phyloP scores from a whole-genome alignment of 2,888 invertebrate species.

The Molanna angustata region DNA sequence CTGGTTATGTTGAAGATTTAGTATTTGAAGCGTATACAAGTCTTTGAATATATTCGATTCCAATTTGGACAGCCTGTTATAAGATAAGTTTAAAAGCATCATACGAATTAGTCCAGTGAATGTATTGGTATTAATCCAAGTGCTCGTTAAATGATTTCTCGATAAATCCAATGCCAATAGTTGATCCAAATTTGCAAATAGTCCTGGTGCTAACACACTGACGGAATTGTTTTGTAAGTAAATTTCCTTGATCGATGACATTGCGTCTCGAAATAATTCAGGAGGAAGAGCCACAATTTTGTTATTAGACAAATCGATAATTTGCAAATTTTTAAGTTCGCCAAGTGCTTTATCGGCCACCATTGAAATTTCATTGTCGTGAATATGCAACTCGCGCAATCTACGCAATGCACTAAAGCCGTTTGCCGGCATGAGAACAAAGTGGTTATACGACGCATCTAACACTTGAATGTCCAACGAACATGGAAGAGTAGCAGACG shows the following conservation, averaged over 20 bases:
- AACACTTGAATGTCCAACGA: slow-evolving; percentile 77
- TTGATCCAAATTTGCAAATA: slow-evolving; percentile 82
- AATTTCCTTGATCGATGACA: slow-evolving; percentile 79
- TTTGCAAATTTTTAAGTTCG: slow-evolving; percentile 76
- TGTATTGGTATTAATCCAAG: slow-evolving; percentile 81
- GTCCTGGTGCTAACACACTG: slow-evolving; percentile 77
- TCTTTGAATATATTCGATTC: slow-evolving; percentile 83
- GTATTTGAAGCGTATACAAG: slow-evolving; percentile 79
- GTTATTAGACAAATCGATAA: slow-evolving; percentile 87
- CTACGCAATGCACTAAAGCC: slow-evolving; percentile 79
- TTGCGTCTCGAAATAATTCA: slow-evolving; percentile 77
- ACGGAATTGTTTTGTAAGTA: slow-evolving; percentile 91
- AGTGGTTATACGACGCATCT: slow-evolving; percentile 82
- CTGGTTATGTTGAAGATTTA: slow-evolving; percentile 82
- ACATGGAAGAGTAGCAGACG: slow-evolving; percentile 57
- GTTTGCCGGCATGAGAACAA: slow-evolving; percentile 76
- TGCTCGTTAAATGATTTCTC: slow-evolving; percentile 80
- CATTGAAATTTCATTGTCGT: slow-evolving; percentile 87
- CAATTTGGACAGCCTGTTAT: slow-evolving; percentile 77
- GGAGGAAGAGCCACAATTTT: slow-evolving; percentile 85
- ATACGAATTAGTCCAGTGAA: slow-evolving; percentile 86
- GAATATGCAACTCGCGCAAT: slow-evolving; percentile 75
- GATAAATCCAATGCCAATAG: slow-evolving; percentile 81
- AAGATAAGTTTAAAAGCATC: slow-evolving; percentile 81
- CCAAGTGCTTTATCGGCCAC: slow-evolving; percentile 80